Conservation (phyloP, 2,113 vertebrate genomes). For the Vulpes vulpes region DNA sequence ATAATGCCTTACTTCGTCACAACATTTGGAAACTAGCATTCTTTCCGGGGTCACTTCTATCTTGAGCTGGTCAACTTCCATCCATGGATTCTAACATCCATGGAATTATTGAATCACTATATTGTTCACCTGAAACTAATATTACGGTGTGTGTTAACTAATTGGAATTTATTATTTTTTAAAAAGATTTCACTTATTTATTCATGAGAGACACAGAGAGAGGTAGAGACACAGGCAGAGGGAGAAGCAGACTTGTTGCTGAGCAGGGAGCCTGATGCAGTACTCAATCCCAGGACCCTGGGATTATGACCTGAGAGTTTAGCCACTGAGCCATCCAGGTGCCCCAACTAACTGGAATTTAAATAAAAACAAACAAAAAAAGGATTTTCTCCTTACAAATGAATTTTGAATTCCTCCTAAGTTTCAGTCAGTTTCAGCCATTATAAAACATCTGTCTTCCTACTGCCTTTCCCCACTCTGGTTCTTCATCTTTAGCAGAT, state of each 20-base stretch:
- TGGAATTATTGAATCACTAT: not conserved
- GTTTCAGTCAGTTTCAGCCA: not conserved
- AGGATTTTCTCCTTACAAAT: not conserved
- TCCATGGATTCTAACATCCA: no score
- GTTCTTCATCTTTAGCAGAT: not conserved
- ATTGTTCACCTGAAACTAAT: not conserved
- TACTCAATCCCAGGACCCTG: no score
- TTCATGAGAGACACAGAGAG: no score
- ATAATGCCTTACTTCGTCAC: conserved; percentile 96
- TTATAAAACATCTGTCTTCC: not conserved
- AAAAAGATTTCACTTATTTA: no score
- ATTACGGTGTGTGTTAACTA: not conserved
- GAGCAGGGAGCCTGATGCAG: no score
- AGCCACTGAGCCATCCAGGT: no score
- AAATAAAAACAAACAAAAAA: not conserved
- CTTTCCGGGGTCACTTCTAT: no score
- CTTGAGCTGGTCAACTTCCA: no score
- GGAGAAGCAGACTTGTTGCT: no score
- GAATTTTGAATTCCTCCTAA: conserved; percentile 7
- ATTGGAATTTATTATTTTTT: not conserved
- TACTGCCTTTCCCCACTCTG: not conserved
- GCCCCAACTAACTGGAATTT: not conserved
- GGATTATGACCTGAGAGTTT: no score
- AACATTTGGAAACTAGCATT: conserved; percentile 93
- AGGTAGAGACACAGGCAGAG: no score